Evolutionary conservation across 1,140 invertebrate genomes (phyloP), one percentile per base, ranked within the genome.

Genomic region (Dufourea novaeangliae): DNA sequence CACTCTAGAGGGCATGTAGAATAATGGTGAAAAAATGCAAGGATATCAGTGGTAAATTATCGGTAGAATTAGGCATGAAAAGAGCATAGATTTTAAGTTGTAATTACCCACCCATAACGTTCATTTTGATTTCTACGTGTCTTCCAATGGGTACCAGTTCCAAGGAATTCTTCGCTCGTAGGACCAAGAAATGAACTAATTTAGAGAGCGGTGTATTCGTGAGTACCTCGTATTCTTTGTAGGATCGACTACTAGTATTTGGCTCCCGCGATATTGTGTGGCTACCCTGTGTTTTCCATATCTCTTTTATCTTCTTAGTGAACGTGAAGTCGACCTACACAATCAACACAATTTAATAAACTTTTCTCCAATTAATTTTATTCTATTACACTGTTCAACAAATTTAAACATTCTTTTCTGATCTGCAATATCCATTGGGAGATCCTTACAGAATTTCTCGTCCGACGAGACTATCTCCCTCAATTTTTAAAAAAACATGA

Each of bases 61-160:
- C 14, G 3, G 12, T 1, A 14, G 41, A 4, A 44, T 44, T 1
- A 14, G 41, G 41, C 14, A 14, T 14, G n/a, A n/a, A n/a, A n/a
- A n/a, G n/a, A n/a, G n/a, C n/a, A n/a, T 44, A 14, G 14, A 44
- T 14, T 4, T 4, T 4, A 50, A n/a, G 20, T 4, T n/a, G 3
- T 7, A 50, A 50, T 6, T 83, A 52, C 72, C 84, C 83, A 92
- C 91, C 91, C 86, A 88, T 87, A 27, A 92, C 67, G 69, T 88
- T 86, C 82, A 92, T 84, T 86, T 88, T 91, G 10, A 77, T 89
- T 79, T 91, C 88, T 61, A 92, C 46, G 70, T 92, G 89, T 82
- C 87, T 88, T 41, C 91, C 91, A 46, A 88, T 79, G 8, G 90
- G 91, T 73, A 92, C 73, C 37, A 92, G 20, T 82, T 92, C 90